Percentiles rank a stretch among this genome's conserved stretches.
Conservation (phyloP, 2,113 vertebrate genomes). For the Odocoileus hemionus region DNA sequence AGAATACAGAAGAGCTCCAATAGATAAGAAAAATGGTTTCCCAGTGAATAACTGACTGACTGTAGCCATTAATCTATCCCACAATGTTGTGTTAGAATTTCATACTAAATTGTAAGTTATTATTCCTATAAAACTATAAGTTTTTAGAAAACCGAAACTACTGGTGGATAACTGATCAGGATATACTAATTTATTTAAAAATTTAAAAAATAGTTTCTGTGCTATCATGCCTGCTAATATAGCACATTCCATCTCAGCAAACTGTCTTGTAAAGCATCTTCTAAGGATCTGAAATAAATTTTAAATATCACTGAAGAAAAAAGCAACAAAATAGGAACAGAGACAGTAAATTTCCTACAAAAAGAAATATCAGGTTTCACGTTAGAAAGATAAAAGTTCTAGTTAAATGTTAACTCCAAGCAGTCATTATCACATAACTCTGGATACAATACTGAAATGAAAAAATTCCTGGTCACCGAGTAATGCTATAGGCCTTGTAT, state of each 20-base stretch:
- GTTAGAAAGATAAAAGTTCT: neutral
- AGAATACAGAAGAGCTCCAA: neutral
- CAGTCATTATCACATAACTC: neutral
- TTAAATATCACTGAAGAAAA: neutral
- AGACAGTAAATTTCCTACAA: neutral
- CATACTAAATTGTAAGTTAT: neutral
- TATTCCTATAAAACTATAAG: neutral
- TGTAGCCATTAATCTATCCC: neutral
- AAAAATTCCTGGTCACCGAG: neutral
- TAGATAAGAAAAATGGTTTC: neutral
- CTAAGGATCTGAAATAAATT: neutral
- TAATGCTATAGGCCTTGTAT: accelerated
- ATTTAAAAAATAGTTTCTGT: neutral
- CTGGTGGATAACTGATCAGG: neutral
- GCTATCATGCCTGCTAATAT: neutral
- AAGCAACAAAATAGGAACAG: neutral
- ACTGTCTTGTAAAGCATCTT: neutral
- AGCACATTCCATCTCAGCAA: neutral
- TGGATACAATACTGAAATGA: neutral
- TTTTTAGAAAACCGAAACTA: neutral
- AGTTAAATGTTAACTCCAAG: neutral
- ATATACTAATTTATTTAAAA: neutral
- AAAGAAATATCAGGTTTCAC: neutral
- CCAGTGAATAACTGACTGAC: neutral
- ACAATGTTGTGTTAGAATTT: neutral